These are phyloP conservation scores for Gymnarchus niloticus DNA, from an alignment of 2,113 vertebrate genomes.

Conservation along the genomic window DNA sequence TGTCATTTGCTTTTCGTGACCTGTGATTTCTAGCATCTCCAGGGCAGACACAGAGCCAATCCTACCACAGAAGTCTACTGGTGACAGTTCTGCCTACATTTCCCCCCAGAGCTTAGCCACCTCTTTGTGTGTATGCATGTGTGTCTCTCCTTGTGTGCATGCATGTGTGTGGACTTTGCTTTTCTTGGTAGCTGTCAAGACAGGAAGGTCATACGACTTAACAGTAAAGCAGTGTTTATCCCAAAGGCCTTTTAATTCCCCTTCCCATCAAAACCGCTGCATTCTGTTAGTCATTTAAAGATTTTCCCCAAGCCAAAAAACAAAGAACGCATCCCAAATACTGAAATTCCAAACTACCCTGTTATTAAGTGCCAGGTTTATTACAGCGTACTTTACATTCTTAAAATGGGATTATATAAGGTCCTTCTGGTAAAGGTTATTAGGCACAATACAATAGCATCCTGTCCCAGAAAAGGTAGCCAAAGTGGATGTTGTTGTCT, in stretches of 20 bases:
- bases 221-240: not conserved
- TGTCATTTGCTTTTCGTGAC: not conserved
- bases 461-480: conserved; percentile 2
- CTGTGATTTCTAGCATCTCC: not conserved
- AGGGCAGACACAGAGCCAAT: not conserved
- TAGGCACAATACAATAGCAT: not conserved
- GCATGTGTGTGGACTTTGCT: conserved; percentile 17
- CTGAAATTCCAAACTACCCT: not conserved
- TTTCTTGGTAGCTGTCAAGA: not conserved
- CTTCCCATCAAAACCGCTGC: not conserved
- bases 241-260: conserved; percentile 16
- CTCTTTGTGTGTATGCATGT: not conserved
- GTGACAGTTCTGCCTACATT: not conserved
- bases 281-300: too few relatives aligned
- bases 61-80: not conserved
- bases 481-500: not conserved
- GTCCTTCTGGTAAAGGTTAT: not conserved
- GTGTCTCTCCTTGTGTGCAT: not conserved
- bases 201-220: not conserved
- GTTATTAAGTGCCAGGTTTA: not conserved
- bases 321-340: too few relatives aligned
- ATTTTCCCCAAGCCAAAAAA: too few relatives aligned
- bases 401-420: conserved; percentile 26
- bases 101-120: not conserved
- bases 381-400: not conserved